Percentiles rank a stretch among this genome's conserved stretches.
Evolutionary conservation across 2,797 vertebrate species (phyloP).

Genomic region (Sarcoramphus papa): DNA sequence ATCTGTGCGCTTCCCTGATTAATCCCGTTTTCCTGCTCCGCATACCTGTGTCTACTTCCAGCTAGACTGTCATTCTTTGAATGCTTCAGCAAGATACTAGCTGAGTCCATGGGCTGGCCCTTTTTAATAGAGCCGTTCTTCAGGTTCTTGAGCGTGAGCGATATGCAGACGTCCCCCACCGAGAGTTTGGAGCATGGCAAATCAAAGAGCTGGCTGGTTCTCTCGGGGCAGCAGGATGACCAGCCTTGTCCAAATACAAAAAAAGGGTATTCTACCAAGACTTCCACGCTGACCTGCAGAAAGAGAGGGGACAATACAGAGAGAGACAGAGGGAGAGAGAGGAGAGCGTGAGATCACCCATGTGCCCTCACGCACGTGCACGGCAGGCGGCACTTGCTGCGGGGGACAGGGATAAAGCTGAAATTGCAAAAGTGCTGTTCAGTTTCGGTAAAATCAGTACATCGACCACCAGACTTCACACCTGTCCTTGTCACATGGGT

Average conservation of each 20-base stretch:
- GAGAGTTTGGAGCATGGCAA: conserved; percentile 96
- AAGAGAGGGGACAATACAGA: conserved; percentile 25
- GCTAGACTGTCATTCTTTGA: conserved; percentile 79
- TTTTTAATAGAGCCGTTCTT: conserved; percentile 96
- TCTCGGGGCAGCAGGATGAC: conserved; percentile 97
- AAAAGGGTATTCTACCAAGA: conserved; percentile 97
- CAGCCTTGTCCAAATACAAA: conserved; percentile 99
- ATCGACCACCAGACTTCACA: not conserved
- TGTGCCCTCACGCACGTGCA: not conserved
- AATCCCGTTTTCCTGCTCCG: conserved; percentile 91
- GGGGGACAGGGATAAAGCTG: not conserved
- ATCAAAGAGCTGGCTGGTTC: conserved; percentile 95
- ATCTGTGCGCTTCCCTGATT: conserved; percentile 78
- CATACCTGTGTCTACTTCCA: conserved; percentile 79
- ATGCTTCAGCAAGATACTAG: conserved; percentile 84
- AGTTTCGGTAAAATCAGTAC: not conserved
- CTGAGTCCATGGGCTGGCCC: conserved; percentile 83
- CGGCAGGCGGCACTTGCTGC: not conserved
- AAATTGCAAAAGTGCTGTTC: not conserved
- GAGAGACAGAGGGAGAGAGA: conserved; percentile 7
- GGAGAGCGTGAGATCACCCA: not conserved
- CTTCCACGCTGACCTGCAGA: conserved; percentile 93
- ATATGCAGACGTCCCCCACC: conserved; percentile 98
- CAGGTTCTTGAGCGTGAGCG: conserved; percentile 96
- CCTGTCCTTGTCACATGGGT: not conserved